Conservation (phyloP, 2,113 vertebrate species). For the Solea senegalensis region DNA sequence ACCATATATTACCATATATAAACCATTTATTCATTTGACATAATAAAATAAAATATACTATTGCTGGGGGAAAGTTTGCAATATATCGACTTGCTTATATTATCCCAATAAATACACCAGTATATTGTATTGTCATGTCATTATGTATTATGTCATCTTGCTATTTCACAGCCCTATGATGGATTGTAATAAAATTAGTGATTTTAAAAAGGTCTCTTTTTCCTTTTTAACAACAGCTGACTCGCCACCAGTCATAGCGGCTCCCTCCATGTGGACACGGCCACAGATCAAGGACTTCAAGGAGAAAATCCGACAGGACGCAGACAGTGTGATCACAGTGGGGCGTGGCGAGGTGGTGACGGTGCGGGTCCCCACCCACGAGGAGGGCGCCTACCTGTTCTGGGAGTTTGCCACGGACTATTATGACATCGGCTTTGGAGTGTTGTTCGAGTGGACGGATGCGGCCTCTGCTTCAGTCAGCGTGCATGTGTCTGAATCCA, state of each 20-base stretch:
- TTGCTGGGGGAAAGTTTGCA: too few species aligned
- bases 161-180: too few species aligned
- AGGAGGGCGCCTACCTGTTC: slow-evolving; percentile 97
- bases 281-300: slow-evolving; percentile 99
- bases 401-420: slow-evolving; percentile 99
- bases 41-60: too few species aligned
- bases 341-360: slow-evolving; percentile 98
- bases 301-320: slow-evolving; percentile 97
- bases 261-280: slow-evolving; percentile 99
- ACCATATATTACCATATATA: too few species aligned
- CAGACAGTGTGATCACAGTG: slow-evolving; percentile 97
- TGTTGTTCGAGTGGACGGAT: slow-evolving; percentile 99
- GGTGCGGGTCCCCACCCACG: slow-evolving; percentile 95
- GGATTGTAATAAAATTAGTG: background rate
- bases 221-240: slow-evolving; percentile 74
- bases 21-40: too few species aligned
- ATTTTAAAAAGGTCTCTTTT: background rate
- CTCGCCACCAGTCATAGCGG: slow-evolving; percentile 91
- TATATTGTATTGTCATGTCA: background rate
- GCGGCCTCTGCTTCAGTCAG: slow-evolving; percentile 94
- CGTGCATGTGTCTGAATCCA: slow-evolving; percentile 98
- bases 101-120: too few species aligned
- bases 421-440: slow-evolving; percentile 99
- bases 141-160: too few species aligned
- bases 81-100: too few species aligned